Percentiles rank a stretch among this genome's conserved stretches.
These are phyloP conservation scores for Epizoanthus fatuus DNA, from an alignment of 92 coral and sea anemone genomes.

Conservation along the genomic window DNA sequence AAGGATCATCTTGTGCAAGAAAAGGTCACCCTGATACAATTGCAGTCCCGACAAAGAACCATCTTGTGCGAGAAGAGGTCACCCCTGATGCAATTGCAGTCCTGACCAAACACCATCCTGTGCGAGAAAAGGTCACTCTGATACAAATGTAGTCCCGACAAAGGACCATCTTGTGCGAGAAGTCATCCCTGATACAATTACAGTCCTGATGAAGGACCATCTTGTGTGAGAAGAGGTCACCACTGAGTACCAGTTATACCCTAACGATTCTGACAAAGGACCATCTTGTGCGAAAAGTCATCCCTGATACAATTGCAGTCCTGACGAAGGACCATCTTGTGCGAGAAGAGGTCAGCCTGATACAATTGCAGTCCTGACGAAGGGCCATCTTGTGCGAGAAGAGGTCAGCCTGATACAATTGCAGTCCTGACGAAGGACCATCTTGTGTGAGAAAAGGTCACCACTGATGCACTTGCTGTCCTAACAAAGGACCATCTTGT, in stretches of 20 bases:
- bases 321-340: slow-evolving; percentile 27
- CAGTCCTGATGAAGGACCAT: background rate
- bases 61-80: background rate
- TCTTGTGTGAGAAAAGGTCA: too few species aligned
- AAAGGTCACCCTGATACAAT: too few species aligned
- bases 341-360: background rate
- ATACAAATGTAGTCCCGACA: background rate
- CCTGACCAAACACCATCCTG: too few species aligned
- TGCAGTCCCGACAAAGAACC: background rate
- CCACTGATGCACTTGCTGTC: too few species aligned
- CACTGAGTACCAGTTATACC: too few species aligned
- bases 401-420: background rate
- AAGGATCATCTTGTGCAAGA: background rate
- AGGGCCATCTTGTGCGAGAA: background rate
- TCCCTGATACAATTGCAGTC: background rate
- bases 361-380: background rate
- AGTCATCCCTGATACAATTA: background rate
- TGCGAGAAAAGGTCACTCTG: too few species aligned
- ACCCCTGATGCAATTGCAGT: background rate
- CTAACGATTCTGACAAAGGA: too few species aligned
- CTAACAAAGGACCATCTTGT: too few species aligned
- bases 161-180: slow-evolving; percentile 20
- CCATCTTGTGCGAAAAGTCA: too few species aligned
- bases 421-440: background rate
- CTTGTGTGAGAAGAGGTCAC: background rate